Conservation (phyloP, 53 echinoderm and acorn worm species). For the Actinopyga echinites region DNA sequence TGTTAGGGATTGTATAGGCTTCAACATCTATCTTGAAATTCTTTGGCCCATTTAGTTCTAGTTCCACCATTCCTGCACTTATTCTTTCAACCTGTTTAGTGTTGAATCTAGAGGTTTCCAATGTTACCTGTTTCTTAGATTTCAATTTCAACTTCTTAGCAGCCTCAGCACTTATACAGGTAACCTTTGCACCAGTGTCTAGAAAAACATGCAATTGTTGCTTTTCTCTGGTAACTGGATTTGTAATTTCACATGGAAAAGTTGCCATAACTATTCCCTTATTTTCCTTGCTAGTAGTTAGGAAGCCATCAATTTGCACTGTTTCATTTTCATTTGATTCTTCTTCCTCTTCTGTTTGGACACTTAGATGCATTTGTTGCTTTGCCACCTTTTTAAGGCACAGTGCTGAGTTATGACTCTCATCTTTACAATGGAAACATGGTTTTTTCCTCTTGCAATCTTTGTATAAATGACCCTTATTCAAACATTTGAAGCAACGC, state of each 20-base stretch:
- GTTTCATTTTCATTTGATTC: too few species aligned
- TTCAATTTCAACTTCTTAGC: neutral
- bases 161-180: conserved; percentile 14
- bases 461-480: conserved; percentile 1
- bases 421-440: conserved; percentile 4
- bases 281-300: neutral
- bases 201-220: neutral
- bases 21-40: neutral
- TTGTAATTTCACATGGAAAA: too few species aligned
- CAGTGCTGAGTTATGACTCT: neutral
- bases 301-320: too few species aligned
- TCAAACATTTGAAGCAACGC: conserved; percentile 11
- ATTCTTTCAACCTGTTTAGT: neutral
- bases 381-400: neutral
- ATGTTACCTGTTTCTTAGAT: neutral
- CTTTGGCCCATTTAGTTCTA: conserved; percentile 1
- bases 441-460: neutral
- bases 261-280: neutral
- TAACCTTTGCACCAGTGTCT: conserved; percentile 1
- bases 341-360: too few species aligned
- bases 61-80: neutral
- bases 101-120: conserved; percentile 19
- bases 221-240: neutral
- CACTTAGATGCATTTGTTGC: neutral
- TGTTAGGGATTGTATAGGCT: neutral